Evolutionary conservation across 2,797 vertebrate genomes (phyloP), one percentile per base, ranked within the genome.

Genomic region (Micropoecilia bifurca): DNA sequence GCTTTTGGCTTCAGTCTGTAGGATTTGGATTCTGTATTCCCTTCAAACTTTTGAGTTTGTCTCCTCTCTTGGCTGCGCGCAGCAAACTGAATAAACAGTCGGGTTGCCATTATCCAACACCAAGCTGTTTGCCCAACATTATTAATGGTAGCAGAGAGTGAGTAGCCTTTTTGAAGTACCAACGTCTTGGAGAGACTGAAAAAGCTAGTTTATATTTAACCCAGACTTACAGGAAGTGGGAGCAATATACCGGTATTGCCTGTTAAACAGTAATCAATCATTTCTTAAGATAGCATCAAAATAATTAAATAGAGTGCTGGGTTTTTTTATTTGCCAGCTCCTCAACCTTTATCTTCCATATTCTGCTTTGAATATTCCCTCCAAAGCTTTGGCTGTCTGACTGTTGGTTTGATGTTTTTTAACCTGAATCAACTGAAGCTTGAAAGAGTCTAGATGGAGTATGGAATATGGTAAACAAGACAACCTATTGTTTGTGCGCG

Each of bases 11-110:
- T 10, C 36, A 59, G 75, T 73, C 47, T 73, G 75, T 45, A 10
- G 0, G 75, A 74, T 71, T 68, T 77, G 73, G 75, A 71, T 80
- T 50, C 63, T 77, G 33, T 66, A 9, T 72, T 81, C 43, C 43
- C 59, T 71, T 80, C 73, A 83, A 81, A 86, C 48, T 83, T 43
- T 53, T 43, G 73, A 87, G 41, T 61, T 85, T 76, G 66, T 80
- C 77, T 71, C 50, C 71, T 75, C 46, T 84, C 69, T 80, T 80
- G 16, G 66, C 75, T 72, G 2, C 0, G n/a, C 6, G 55, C 66
- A 55, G 28, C 82, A 86, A 75, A 80, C 73, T 83, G 79, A 80
- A 84, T 81, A 78, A 85, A 84, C 71, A 86, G 84, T 82, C 28
- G 75, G 77, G 36, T 73, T 82, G 83, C 75, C 75, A 74, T 57